Base-by-base conservation (phyloP, 2,113 vertebrate species). In the Euleptes europaea region DNA sequence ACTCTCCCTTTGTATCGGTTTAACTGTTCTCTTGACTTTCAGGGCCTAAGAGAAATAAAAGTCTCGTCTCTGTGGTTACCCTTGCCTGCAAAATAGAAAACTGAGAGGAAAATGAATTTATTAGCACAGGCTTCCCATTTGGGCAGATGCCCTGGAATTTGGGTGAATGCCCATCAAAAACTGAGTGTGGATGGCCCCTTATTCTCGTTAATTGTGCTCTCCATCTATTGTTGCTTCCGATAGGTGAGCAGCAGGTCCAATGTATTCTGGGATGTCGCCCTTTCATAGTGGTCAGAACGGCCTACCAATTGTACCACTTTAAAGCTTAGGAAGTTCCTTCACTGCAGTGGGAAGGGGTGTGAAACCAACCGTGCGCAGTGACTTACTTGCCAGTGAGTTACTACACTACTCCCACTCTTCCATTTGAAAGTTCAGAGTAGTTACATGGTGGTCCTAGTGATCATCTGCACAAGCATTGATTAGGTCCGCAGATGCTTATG, bases 1-100 rank as follows among this genome's bases (percentile, higher is more conserved):
- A 94, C 90, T 92, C 93, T 94, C 92, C 85, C 91, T 85, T 85
- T 88, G 90, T 95, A 94, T 94, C 84, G 76, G 91, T 96, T 95
- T 94, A 96, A 94, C 91, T 95, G 91, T 94, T 85, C 82, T 90
- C 71, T 90, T 94, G 90, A 89, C 95, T 97, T 97, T 97, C 96
- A 95, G 95, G 89, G 95, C 91, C 93, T 88, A 89, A 88, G 91
- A 93, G 88, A 95, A 91, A 91, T 78, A 91, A 93, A 92, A 95
- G 78, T 86, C 87, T 92, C 93, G 94, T 96, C 95, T 96, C 96
- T 92, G 96, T 96, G 96, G 96, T 97, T 96, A 95, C 91, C 86
- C 4, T 85, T 89, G 84, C 85, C 90, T 94, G 84, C 86, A 96
- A 96, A 97, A 96, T 94, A 97, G 95, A 97, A 95, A 97, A 95